Conservation (phyloP, 2,113 vertebrate genomes). For the Theristicus caerulescens region DNA sequence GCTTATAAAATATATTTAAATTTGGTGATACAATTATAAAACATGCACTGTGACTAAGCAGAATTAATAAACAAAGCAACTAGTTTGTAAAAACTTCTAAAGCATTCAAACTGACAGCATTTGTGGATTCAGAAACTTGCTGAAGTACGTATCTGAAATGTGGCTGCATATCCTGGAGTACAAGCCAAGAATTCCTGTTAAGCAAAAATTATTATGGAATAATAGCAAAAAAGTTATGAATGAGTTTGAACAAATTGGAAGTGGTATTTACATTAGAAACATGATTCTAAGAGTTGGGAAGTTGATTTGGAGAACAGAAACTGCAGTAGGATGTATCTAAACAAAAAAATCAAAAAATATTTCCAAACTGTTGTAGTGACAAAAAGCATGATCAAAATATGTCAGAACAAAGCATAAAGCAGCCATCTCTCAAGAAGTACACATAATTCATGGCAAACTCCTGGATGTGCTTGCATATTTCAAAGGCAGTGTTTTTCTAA, state of each 20-base stretch:
- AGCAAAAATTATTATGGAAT: neutral
- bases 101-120: neutral
- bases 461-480: neutral
- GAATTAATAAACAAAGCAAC: neutral
- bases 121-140: neutral
- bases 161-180: neutral
- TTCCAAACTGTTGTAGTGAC: neutral
- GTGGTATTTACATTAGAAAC: neutral
- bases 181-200: neutral
- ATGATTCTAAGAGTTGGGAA: neutral
- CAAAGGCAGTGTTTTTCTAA: neutral
- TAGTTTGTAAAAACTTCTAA: neutral
- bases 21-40: neutral
- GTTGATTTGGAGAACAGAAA: neutral
- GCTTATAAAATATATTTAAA: neutral
- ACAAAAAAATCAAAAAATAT: neutral
- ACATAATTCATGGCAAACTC: neutral
- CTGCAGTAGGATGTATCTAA: neutral
- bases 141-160: neutral
- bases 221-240: neutral
- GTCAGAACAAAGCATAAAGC: constrained; percentile 9
- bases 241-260: neutral
- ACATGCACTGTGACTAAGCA: fast-evolving
- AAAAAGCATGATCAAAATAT: neutral
- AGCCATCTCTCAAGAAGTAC: neutral